Percentiles rank a stretch among this genome's conserved stretches.
These are phyloP conservation scores for Venturia canescens DNA, from an alignment of 1,140 invertebrate species.

Conservation along the genomic window DNA sequence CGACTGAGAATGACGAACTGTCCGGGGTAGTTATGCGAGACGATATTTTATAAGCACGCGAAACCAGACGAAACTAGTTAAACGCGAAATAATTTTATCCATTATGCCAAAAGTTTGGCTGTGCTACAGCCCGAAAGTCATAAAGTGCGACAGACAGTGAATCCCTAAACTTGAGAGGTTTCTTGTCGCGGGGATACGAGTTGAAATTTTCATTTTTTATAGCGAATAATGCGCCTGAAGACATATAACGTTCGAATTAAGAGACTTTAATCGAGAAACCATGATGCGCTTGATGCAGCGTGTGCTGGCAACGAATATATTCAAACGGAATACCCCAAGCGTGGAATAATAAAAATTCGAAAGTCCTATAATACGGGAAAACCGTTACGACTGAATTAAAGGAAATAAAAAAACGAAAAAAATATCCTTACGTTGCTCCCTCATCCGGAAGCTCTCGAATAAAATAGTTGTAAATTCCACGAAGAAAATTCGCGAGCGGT, in stretches of 20 bases:
- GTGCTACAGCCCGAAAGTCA: constrained; percentile 31
- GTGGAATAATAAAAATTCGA: constrained; percentile 1
- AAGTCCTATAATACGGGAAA: not conserved
- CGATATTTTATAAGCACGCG: constrained; percentile 33
- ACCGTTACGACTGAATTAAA: constrained; percentile 34
- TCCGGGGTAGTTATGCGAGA: constrained; percentile 14
- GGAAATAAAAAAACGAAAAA: not conserved
- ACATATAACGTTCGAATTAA: constrained; percentile 54
- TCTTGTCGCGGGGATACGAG: not conserved
- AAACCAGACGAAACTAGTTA: not conserved
- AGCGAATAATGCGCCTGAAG: constrained; percentile 29
- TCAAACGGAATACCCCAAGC: not conserved
- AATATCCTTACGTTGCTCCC: not conserved
- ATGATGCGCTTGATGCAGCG: not conserved
- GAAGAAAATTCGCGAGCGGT: constrained; percentile 24
- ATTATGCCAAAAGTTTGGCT: constrained; percentile 8
- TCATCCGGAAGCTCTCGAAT: constrained; percentile 14
- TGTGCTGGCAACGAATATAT: not conserved
- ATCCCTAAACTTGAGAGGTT: constrained; percentile 45
- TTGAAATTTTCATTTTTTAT: not conserved
- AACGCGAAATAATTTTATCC: constrained; percentile 31
- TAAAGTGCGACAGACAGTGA: constrained; percentile 55
- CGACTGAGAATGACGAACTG: constrained; percentile 35
- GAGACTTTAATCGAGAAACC: constrained; percentile 37
- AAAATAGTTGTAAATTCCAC: constrained; percentile 28